Conservation (phyloP, 2,888 invertebrate species). For the Perizoma affinitatum region DNA sequence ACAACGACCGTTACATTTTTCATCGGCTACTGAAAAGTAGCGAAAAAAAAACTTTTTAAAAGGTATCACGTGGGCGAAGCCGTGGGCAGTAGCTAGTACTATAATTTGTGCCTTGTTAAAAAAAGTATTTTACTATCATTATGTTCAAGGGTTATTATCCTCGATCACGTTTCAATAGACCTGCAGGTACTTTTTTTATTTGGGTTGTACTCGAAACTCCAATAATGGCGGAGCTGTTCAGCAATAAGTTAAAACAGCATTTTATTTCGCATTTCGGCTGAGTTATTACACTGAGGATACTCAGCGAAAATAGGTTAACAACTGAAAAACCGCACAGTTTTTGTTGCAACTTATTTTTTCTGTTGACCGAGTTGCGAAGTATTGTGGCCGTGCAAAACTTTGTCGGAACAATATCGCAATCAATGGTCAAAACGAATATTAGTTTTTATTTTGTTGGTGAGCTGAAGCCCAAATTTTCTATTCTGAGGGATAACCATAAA, state of each 20-base stretch:
- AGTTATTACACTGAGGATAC: slow-evolving; percentile 33
- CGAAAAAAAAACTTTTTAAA: too few relatives aligned
- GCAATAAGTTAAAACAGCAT: slow-evolving; percentile 8
- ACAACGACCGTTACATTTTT: too few relatives aligned
- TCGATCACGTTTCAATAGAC: slow-evolving; percentile 4
- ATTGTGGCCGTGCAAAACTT: background rate
- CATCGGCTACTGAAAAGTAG: too few relatives aligned
- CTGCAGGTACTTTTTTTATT: slow-evolving; percentile 3
- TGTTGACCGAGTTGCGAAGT: background rate
- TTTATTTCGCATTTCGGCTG: slow-evolving; percentile 31
- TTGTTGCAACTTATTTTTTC: slow-evolving; percentile 1
- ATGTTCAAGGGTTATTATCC: slow-evolving; percentile 2
- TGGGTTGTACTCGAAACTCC: slow-evolving; percentile 12
- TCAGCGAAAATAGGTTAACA: slow-evolving; percentile 35
- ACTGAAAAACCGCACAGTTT: slow-evolving; percentile 25
- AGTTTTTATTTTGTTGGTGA: background rate
- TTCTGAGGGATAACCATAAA: too few relatives aligned
- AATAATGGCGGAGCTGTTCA: slow-evolving; percentile 4
- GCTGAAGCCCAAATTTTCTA: too few relatives aligned
- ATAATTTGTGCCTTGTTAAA: too few relatives aligned
- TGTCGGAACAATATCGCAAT: background rate
- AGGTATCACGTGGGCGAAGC: too few relatives aligned
- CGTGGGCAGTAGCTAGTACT: too few relatives aligned
- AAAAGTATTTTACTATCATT: too few relatives aligned
- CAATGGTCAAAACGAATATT: background rate